Evolutionary conservation across 2,797 vertebrate species (phyloP).

Genomic region (Diplodus sargus): DNA sequence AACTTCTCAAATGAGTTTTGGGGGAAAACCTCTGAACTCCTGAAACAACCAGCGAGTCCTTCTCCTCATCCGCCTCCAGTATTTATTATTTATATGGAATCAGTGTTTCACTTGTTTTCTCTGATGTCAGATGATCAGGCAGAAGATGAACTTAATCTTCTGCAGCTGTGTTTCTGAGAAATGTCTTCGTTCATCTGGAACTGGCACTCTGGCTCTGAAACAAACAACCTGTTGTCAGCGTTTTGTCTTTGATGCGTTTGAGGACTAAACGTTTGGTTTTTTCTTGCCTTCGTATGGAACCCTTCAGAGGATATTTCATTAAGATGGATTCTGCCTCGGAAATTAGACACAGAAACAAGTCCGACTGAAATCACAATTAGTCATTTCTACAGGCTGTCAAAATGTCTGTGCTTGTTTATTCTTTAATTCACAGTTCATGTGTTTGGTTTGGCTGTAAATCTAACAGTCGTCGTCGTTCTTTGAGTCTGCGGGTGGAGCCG

Average conservation of each 20-base stretch:
- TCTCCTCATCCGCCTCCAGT: too few species aligned
- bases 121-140: neutral
- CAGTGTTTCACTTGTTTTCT: neutral
- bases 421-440: neutral
- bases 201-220: neutral
- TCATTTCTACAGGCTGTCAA: neutral
- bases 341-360: neutral
- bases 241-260: slow-evolving; percentile 2
- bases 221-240: slow-evolving; percentile 8
- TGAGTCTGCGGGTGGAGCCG: too few species aligned
- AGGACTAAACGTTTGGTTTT: neutral
- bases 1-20: too few species aligned
- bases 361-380: neutral
- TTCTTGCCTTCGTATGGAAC: slow-evolving; percentile 9
- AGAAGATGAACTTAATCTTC: neutral
- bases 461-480: too few species aligned
- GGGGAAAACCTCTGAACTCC: too few species aligned
- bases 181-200: neutral
- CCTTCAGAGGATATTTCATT: slow-evolving; percentile 4
- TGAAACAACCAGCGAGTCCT: too few species aligned
- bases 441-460: too few species aligned
- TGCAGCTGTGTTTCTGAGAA: slow-evolving; percentile 5
- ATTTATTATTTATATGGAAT: too few species aligned
- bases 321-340: slow-evolving; percentile 12
- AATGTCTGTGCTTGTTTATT: neutral